Base-by-base conservation (phyloP, 2,797 vertebrate genomes). In the Lophotriccus pileatus region DNA sequence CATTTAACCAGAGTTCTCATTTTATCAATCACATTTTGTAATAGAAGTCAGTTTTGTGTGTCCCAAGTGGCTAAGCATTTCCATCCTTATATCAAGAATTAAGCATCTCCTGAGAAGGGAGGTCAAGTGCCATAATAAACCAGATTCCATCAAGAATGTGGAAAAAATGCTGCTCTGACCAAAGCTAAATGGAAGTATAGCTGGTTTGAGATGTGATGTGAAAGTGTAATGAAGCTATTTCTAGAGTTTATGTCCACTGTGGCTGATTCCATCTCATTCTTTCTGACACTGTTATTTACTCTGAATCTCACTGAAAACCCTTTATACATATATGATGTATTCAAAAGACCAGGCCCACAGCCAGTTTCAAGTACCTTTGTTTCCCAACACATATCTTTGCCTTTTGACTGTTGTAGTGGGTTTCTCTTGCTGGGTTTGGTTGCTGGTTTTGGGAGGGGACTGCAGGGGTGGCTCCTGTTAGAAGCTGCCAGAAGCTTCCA, bases 81-180 rank as follows among this genome's bases (percentile, higher is more conserved):
- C 68, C 44, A 69, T 86, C 85, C 53, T 93, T 70, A 92, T 84
- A 92, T 70, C 76, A 91, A 83, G 76, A 89, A 95, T 93, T 94
- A 68, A 91, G 50, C 64, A 84, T 83, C 74, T 95, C 80, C 72
- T 83, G 91, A 93, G 70, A 87, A 96, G 68, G 90, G 82, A 91
- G 91, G 87, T 94, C 75, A 94, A 92, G 59, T 89, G 67, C 77
- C 75, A 58, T 52, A 96, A 92, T 93, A 96, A 97, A 94, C 39
- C 46, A 74, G 58, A 87, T 95, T 94, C 66, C 95, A 90, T 82
- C 81, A 93, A 76, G 67, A 88, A 36, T 72, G 32, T 74, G 46
- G 46, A 84, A 86, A 96, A 95, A 95, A 47, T 67, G 83, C 69
- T 87, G 52, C 81, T 75, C 77, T 70, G 36, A 92, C 80, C 85